Conservation (phyloP, 2,113 vertebrate genomes). For the Sakesphorus luctuosus region DNA sequence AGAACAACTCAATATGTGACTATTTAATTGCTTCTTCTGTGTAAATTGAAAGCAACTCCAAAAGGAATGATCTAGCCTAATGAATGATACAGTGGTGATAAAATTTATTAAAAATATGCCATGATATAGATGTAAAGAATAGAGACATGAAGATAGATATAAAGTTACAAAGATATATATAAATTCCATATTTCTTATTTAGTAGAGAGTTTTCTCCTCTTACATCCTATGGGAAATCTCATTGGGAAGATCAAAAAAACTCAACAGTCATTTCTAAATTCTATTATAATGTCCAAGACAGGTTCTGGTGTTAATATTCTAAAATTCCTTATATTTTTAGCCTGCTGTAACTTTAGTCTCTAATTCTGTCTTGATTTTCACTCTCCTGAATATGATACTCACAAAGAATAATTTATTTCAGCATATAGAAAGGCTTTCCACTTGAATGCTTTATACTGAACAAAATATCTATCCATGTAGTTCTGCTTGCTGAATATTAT, state of each 20-base stretch:
- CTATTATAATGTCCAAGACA: background rate
- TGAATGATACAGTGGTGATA: background rate
- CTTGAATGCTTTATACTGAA: background rate
- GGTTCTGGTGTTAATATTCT: background rate
- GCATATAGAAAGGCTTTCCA: background rate
- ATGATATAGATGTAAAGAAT: background rate
- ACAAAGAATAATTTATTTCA: background rate
- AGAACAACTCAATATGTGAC: background rate
- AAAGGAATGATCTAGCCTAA: background rate
- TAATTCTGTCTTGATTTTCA: background rate
- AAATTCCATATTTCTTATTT: background rate
- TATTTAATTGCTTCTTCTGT: background rate
- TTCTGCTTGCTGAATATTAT: background rate
- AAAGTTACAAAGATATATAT: background rate
- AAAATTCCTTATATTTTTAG: background rate
- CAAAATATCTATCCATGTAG: background rate
- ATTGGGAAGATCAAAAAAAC: background rate
- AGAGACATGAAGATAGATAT: background rate
- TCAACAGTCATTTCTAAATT: background rate
- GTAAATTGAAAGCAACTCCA: background rate
- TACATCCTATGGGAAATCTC: background rate
- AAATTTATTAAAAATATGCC: background rate
- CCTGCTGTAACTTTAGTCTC: background rate
- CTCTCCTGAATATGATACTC: background rate
- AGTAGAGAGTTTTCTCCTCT: background rate